Conservation (phyloP, 2,888 invertebrate species). For the Morpho helenor region DNA sequence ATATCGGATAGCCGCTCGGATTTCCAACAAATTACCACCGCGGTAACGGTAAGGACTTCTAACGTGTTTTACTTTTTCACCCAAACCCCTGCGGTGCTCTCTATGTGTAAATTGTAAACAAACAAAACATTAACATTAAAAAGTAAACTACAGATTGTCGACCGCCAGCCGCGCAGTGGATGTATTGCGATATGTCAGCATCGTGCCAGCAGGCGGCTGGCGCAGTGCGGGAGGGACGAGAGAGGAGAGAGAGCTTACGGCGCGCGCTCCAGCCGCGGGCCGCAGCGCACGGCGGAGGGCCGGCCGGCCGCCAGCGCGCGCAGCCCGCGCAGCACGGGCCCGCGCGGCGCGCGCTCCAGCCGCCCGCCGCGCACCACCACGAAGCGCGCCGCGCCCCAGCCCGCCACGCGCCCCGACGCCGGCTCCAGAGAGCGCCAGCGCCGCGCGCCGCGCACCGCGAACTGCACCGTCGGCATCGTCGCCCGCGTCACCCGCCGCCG, state of each 20-base stretch:
- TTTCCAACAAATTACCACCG: too few species aligned
- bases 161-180: slow-evolving; percentile 30
- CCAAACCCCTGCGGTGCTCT: too few species aligned
- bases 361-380: slow-evolving; percentile 32
- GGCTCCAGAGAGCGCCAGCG: slow-evolving; percentile 45
- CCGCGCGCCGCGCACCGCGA: slow-evolving; percentile 37
- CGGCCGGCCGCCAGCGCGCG: slow-evolving; percentile 31
- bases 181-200: too few species aligned
- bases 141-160: neutral
- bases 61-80: too few species aligned
- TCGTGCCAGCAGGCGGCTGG: too few species aligned
- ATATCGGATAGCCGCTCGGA: too few species aligned
- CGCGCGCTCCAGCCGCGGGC: slow-evolving; percentile 37
- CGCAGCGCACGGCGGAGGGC: slow-evolving; percentile 32
- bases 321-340: slow-evolving; percentile 38
- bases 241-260: slow-evolving; percentile 22
- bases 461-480: slow-evolving; percentile 21
- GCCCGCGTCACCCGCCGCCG: too few species aligned
- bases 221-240: too few species aligned
- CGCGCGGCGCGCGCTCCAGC: slow-evolving; percentile 29
- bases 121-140: too few species aligned
- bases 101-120: too few species aligned
- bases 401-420: slow-evolving; percentile 30
- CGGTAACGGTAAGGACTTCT: too few species aligned
- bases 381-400: slow-evolving; percentile 38